Evolutionary conservation across 2,888 invertebrate species (phyloP).

Genomic region (Drosophila subquinaria): DNA sequence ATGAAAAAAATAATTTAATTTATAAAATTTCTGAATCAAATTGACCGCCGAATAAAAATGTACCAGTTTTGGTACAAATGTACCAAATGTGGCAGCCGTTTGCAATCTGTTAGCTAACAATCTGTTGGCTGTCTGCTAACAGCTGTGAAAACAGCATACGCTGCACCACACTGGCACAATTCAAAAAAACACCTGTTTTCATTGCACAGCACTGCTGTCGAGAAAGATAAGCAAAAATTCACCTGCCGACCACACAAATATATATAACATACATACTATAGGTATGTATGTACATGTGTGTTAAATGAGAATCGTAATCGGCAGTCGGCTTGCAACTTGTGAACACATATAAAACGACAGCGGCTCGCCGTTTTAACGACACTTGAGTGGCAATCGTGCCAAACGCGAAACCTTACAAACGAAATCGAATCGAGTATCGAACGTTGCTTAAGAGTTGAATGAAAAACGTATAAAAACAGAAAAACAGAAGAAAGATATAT

Average conservation of each 20-base stretch:
- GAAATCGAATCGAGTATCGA: conserved; percentile 22
- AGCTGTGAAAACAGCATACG: background rate
- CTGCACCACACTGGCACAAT: conserved; percentile 9
- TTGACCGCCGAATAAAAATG: too few species aligned
- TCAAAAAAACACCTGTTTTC: conserved; percentile 28
- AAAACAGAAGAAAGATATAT: conserved; percentile 9
- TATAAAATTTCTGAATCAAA: too few species aligned
- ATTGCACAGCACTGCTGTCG: conserved; percentile 20
- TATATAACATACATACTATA: background rate
- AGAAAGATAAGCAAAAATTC: conserved; percentile 23
- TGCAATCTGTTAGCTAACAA: background rate
- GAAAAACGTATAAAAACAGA: conserved; percentile 12
- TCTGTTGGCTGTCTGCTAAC: background rate
- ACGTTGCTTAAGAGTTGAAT: conserved; percentile 26
- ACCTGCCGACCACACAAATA: conserved; percentile 23
- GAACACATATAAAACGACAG: conserved; percentile 54
- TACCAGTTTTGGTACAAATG: too few species aligned
- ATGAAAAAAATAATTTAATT: too few species aligned
- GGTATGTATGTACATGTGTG: background rate
- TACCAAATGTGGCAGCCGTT: too few species aligned
- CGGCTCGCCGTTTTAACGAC: conserved; percentile 14
- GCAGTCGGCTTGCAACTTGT: conserved; percentile 38
- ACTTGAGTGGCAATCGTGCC: conserved; percentile 43
- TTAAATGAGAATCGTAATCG: conserved; percentile 31
- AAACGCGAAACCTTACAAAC: conserved; percentile 49